Base-by-base conservation (phyloP, 2,113 vertebrate species). In the Chelonoidis abingdonii region DNA sequence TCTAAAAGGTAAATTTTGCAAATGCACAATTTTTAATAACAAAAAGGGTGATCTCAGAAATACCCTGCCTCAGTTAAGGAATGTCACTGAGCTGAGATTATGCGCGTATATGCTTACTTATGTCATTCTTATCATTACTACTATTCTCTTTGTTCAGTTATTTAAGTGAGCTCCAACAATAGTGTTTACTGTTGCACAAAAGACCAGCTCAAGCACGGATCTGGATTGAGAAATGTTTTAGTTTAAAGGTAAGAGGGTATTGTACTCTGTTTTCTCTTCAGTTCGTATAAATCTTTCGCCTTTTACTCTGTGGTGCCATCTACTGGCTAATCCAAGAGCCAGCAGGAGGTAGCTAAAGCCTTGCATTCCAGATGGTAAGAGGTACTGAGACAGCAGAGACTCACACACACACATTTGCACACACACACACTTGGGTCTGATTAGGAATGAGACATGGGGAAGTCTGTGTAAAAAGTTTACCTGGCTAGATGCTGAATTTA, bases 241-340 rank as follows among this genome's bases (percentile, higher is more conserved):
- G n/a, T 35, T 53, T 1, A 2, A 76, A 86, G 69, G 62, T 52
- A 62, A 65, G 91, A 78, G 29, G 16, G 54, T 25, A 41, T 79
- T 56, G 82, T n/a, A n/a, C n/a, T n/a, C n/a, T n/a, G n/a, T n/a
- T n/a, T n/a, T n/a, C n/a, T n/a, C n/a, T n/a, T n/a, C n/a, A n/a
- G n/a, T n/a, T n/a, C n/a, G n/a, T n/a, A n/a, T n/a, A n/a, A n/a
- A n/a, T n/a, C n/a, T n/a, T n/a, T n/a, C n/a, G n/a, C n/a, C n/a
- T n/a, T n/a, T 84, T 94, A 75, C 86, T 95, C 90, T 4, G 4
- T 95, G 94, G 94, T 97, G 80, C 97, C 97, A 95, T 88, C 98
- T 97, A 91, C 93, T 0, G 97, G 97, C 56, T 75, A 2, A 4
- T 65, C 4, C 3, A 0, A 0, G 76, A 87, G 13, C 79, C 4